Conservation (phyloP, 2,113 vertebrate genomes). For the Setophaga petechia region DNA sequence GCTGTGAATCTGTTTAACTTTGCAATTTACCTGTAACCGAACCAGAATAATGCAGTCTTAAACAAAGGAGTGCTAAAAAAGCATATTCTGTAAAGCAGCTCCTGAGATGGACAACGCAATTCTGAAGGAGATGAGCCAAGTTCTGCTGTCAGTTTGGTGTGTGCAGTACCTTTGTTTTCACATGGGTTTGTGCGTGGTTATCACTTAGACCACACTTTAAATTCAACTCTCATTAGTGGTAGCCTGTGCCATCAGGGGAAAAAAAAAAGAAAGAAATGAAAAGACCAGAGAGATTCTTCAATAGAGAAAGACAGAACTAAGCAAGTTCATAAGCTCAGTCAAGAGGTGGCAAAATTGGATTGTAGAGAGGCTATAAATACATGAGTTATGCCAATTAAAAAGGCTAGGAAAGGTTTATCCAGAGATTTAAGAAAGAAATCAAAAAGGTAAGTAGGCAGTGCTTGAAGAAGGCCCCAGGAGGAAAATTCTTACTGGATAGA, state of each 20-base stretch:
- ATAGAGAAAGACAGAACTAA: neutral
- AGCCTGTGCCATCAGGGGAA: neutral
- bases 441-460: neutral
- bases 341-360: neutral
- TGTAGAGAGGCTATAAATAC: neutral
- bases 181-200: neutral
- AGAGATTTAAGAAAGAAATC: neutral
- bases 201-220: neutral
- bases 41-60: neutral
- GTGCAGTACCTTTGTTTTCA: neutral
- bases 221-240: neutral
- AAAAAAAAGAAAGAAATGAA: neutral
- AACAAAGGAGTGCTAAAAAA: neutral
- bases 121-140: rapidly evolving
- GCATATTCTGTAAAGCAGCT: neutral
- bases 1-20: neutral
- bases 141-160: neutral
- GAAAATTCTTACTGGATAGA: neutral
- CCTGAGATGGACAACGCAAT: neutral
- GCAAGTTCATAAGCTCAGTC: neutral
- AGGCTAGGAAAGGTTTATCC: slow-evolving; percentile 6
- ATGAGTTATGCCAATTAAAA: slow-evolving; percentile 3
- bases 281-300: neutral
- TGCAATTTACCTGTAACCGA: neutral
- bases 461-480: neutral